Evolutionary conservation across 2,888 invertebrate genomes (phyloP).

Genomic region (Andrena flavipes): DNA sequence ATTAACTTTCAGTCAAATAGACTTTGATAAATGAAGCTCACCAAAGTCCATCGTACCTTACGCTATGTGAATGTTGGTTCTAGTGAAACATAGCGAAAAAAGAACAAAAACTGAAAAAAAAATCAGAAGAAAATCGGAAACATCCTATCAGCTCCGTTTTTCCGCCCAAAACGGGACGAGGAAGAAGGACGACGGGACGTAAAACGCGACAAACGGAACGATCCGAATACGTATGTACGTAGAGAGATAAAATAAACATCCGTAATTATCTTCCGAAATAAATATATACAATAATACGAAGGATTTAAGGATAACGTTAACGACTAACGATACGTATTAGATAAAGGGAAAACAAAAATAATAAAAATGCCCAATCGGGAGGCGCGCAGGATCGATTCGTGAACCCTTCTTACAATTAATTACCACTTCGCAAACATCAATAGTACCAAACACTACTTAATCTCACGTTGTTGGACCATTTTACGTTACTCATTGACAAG

Average conservation of each 20-base stretch:
- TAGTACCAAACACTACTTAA: neutral
- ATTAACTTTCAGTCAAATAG: too few relatives aligned
- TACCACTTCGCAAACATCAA: neutral
- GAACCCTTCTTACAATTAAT: neutral
- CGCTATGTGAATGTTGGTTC: conserved; percentile 40
- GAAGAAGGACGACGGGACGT: conserved; percentile 41
- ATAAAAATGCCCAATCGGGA: conserved; percentile 25
- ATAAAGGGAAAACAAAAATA: conserved; percentile 16
- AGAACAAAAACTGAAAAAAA: neutral
- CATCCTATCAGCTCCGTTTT: conserved; percentile 30
- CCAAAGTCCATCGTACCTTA: conserved; percentile 22
- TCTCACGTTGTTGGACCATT: too few relatives aligned
- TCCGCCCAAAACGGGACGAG: conserved; percentile 34
- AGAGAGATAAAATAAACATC: conserved; percentile 46
- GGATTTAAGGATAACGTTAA: conserved; percentile 67
- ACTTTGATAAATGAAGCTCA: too few relatives aligned
- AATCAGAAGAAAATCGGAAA: neutral
- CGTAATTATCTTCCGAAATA: conserved; percentile 47
- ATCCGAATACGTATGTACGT: conserved; percentile 53
- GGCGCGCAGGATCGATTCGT: conserved; percentile 41
- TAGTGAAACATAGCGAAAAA: neutral
- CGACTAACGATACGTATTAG: conserved; percentile 51
- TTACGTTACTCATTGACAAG: too few relatives aligned
- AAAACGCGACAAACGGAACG: conserved; percentile 45
- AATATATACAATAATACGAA: conserved; percentile 73